These are phyloP conservation scores for Orestias chungarensis DNA, from an alignment of 2,797 vertebrate species.

Conservation along the genomic window DNA sequence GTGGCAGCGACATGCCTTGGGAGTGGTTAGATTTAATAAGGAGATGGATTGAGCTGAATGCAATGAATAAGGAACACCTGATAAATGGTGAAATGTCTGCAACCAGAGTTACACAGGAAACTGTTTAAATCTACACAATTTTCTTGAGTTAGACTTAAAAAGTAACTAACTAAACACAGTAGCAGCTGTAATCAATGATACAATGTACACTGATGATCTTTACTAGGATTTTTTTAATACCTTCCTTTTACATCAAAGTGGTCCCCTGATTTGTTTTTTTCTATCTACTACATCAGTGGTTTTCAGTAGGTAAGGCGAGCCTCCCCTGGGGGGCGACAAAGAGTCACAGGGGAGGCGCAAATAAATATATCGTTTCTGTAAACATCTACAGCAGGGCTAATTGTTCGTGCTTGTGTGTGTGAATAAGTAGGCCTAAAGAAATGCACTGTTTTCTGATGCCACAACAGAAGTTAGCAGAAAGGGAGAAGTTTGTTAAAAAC, in stretches of 20 bases:
- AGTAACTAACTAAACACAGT: background rate
- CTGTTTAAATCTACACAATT: background rate
- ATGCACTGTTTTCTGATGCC: too few relatives aligned
- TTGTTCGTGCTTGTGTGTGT: too few relatives aligned
- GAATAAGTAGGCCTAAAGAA: too few relatives aligned
- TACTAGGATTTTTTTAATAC: background rate
- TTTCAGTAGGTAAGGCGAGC: too few relatives aligned
- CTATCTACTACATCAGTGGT: too few relatives aligned
- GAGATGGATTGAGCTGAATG: background rate
- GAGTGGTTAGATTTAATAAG: background rate
- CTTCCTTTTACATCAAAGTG: background rate
- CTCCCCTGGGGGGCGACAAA: too few relatives aligned
- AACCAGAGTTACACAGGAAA: background rate
- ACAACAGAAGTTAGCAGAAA: too few relatives aligned
- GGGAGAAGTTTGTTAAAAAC: too few relatives aligned
- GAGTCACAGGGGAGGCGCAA: too few relatives aligned
- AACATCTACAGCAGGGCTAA: too few relatives aligned
- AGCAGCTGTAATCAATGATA: background rate
- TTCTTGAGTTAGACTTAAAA: too few relatives aligned
- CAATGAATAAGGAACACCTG: background rate
- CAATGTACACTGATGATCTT: background rate
- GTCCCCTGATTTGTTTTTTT: background rate
- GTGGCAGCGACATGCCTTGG: background rate
- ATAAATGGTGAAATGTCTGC: background rate
- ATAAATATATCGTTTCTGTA: too few relatives aligned